A percentile compares a stretch with the other conserved stretches of the same genome.
Conservation (phyloP, 2,888 invertebrate species). For the Callosobruchus maculatus region DNA sequence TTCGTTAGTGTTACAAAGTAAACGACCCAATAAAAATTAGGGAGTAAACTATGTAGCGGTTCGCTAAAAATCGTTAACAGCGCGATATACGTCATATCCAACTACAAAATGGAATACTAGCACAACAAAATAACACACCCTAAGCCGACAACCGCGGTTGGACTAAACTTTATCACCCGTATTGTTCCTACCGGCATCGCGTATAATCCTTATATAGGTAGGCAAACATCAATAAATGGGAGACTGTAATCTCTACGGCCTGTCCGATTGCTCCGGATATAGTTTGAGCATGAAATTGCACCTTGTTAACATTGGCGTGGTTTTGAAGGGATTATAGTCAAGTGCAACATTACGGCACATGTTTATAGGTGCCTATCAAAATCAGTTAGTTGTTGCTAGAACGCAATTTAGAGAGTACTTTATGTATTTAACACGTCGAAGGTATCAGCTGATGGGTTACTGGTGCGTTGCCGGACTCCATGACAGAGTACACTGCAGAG, state of each 20-base stretch:
- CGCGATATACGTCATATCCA: background rate
- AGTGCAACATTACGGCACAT: no score
- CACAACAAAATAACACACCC: background rate
- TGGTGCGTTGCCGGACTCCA: no score
- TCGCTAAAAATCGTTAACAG: background rate
- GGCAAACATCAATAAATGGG: background rate
- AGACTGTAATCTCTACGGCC: background rate
- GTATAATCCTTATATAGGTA: background rate
- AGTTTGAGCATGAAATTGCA: no score
- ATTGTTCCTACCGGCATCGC: background rate
- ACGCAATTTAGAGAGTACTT: no score
- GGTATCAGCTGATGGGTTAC: no score
- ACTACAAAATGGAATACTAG: background rate
- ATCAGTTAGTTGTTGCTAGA: no score
- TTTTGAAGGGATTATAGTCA: no score
- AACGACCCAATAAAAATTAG: background rate
- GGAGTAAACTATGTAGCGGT: background rate
- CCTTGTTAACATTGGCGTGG: no score
- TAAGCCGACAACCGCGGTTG: background rate
- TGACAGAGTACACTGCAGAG: no score
- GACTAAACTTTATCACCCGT: background rate
- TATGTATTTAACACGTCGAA: no score
- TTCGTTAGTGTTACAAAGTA: background rate
- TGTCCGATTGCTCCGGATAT: background rate
- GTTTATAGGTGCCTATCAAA: no score